These are phyloP conservation scores for Creontiades dilutus DNA, from an alignment of 2,888 invertebrate species.

Conservation along the genomic window DNA sequence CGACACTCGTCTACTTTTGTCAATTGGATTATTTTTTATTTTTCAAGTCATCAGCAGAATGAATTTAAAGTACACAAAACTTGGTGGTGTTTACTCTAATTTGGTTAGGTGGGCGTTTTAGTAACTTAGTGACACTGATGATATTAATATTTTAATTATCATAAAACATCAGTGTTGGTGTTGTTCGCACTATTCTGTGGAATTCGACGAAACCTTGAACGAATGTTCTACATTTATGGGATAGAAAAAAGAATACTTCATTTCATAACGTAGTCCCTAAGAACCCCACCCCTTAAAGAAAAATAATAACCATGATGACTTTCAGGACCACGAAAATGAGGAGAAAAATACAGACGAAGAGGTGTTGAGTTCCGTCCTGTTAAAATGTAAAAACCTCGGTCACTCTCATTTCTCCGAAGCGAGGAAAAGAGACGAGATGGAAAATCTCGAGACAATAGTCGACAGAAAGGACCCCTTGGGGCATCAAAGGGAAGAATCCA, in stretches of 20 bases:
- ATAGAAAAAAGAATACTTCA: not conserved
- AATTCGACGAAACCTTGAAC: too few relatives aligned
- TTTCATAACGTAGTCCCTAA: not conserved
- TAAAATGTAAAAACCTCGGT: constrained; percentile 9
- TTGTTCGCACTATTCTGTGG: too few relatives aligned
- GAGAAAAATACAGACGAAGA: not conserved
- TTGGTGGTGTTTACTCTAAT: too few relatives aligned
- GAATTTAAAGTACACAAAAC: too few relatives aligned
- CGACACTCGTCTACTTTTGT: too few relatives aligned
- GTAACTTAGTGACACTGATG: too few relatives aligned
- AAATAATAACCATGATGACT: not conserved
- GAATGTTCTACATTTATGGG: too few relatives aligned
- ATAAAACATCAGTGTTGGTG: too few relatives aligned
- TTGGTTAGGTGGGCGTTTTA: too few relatives aligned
- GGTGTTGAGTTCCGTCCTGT: not conserved
- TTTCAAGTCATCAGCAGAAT: too few relatives aligned
- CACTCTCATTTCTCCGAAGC: constrained; percentile 8
- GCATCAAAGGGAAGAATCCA: not conserved
- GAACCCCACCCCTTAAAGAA: not conserved
- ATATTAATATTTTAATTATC: too few relatives aligned
- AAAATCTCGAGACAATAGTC: constrained; percentile 2
- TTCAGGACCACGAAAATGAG: not conserved
- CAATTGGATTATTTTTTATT: too few relatives aligned
- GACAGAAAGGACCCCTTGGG: not conserved
- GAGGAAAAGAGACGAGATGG: constrained; percentile 1